Conservation (phyloP, 2,888 invertebrate genomes). For the Crossocerus cetratus region DNA sequence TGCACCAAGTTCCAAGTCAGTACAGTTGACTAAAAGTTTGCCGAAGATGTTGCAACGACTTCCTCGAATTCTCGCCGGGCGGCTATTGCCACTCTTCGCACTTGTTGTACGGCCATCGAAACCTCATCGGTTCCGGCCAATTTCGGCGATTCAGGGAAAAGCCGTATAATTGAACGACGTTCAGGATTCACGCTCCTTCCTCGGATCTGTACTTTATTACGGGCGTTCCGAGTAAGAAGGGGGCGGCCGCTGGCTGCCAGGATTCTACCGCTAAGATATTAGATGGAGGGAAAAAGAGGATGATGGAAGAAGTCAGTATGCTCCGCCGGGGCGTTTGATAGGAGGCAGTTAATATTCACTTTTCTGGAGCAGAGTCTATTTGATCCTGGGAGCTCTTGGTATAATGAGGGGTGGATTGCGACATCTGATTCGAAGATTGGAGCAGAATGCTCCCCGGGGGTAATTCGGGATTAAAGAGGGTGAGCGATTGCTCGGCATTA, state of each 20-base stretch:
- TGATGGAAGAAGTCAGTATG: neutral
- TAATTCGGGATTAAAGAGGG: constrained; percentile 8
- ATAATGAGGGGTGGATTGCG: neutral
- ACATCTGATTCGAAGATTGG: constrained; percentile 1
- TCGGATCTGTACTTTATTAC: constrained; percentile 31
- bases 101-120: constrained; percentile 36
- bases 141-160: constrained; percentile 43
- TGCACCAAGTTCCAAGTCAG: neutral
- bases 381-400: no score
- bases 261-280: constrained; percentile 4
- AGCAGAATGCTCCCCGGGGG: neutral
- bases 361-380: no score
- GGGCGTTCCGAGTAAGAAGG: constrained; percentile 1
- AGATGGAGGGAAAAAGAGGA: neutral
- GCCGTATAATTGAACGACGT: constrained; percentile 46
- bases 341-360: no score
- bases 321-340: no score
- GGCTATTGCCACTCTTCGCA: constrained; percentile 17
- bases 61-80: constrained; percentile 43
- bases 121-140: constrained; percentile 43
- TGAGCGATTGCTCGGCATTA: constrained; percentile 13
- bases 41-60: constrained; percentile 38
- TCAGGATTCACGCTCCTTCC: constrained; percentile 6
- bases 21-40: neutral
- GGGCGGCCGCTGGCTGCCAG: neutral